Evolutionary conservation across 2,797 vertebrate species (phyloP), one percentile per base, ranked within the genome.

Genomic region (Ptychadena robeensis): DNA sequence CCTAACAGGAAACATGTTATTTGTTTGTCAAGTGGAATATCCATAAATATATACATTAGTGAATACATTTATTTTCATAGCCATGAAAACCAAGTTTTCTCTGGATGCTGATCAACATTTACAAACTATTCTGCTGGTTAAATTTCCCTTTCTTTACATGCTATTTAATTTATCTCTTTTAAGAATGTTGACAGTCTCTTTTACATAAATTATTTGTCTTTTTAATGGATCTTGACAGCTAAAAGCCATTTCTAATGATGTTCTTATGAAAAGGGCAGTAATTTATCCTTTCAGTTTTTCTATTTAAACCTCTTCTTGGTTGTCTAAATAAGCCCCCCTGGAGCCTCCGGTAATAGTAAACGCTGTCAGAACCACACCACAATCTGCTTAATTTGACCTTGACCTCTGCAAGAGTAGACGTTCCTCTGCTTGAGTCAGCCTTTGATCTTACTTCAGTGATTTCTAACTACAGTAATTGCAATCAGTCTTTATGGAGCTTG

Each of bases 11-110:
- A 79, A 40, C 38, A 48, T 72, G 27, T 67, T 79, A 67, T 79
- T 73, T 72, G 40, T 66, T 77, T 79, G 74, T 83, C 69, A 72
- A 83, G 59, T 18, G 32, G 30, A 67, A 59, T 79, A 77, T 66
- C 14, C 10, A 65, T 44, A 32, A 77, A 31, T 31, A 72, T 22
- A 64, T 35, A 57, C 31, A 78, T 63, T 76, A 61, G 15, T 76
- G 35, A 64, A 76, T 66, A 69, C 31, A 82, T 69, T 37, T 14
- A n/a, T 40, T 14, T 35, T 73, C 57, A 12, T 68, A 53, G 15
- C 1, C 9, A 44, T 7, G 27, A 64, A 37, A 74, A 74, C 38
- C 27, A 44, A 31, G n/a, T 28, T 57, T 69, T 80, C n/a, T 31
- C 12, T 27, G 7, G 1, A 53, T 15, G 30, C 15, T 7, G n/a